Evolutionary conservation across 2,888 invertebrate genomes (phyloP).

Genomic region (Crossocerus cetratus): DNA sequence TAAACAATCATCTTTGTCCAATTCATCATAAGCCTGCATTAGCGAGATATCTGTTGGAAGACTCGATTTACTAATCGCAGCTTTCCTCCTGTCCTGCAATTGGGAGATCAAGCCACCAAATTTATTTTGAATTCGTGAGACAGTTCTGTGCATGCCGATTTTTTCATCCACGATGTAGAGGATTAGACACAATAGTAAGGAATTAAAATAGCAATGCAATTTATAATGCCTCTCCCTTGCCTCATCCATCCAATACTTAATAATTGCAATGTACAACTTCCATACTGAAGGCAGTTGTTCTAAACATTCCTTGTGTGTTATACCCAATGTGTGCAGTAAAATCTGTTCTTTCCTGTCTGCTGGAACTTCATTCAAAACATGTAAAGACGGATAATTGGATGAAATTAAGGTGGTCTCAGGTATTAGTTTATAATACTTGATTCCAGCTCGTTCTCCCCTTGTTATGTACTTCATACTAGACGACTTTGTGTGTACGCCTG

Average conservation of each 20-base stretch:
- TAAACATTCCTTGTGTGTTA: slow-evolving; percentile 71
- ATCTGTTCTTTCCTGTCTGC: slow-evolving; percentile 65
- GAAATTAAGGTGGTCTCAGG: slow-evolving; percentile 38
- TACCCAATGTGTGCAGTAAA: slow-evolving; percentile 78
- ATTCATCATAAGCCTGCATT: slow-evolving; percentile 77
- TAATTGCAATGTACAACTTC: slow-evolving; percentile 80
- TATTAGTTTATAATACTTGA: slow-evolving; percentile 54
- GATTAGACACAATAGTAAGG: slow-evolving; percentile 80
- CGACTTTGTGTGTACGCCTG: slow-evolving; percentile 33
- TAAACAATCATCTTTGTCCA: slow-evolving; percentile 80
- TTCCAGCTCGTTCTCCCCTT: slow-evolving; percentile 58
- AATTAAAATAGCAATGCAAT: slow-evolving; percentile 78
- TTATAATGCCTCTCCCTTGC: slow-evolving; percentile 73
- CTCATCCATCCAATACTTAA: slow-evolving; percentile 81
- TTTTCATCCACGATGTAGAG: slow-evolving; percentile 80
- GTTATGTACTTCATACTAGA: slow-evolving; percentile 66
- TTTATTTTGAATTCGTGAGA: slow-evolving; percentile 78
- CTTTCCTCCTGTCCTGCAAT: slow-evolving; percentile 16
- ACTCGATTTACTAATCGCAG: slow-evolving; percentile 9
- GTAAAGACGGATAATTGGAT: slow-evolving; percentile 70
- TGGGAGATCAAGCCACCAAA: slow-evolving; percentile 70
- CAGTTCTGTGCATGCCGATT: slow-evolving; percentile 79
- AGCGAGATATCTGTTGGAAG: slow-evolving; percentile 68
- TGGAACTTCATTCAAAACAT: slow-evolving; percentile 67
- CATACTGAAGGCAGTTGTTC: slow-evolving; percentile 79